These are phyloP conservation scores for Hippocampus comes DNA, from an alignment of 2,113 vertebrate species.

Conservation along the genomic window DNA sequence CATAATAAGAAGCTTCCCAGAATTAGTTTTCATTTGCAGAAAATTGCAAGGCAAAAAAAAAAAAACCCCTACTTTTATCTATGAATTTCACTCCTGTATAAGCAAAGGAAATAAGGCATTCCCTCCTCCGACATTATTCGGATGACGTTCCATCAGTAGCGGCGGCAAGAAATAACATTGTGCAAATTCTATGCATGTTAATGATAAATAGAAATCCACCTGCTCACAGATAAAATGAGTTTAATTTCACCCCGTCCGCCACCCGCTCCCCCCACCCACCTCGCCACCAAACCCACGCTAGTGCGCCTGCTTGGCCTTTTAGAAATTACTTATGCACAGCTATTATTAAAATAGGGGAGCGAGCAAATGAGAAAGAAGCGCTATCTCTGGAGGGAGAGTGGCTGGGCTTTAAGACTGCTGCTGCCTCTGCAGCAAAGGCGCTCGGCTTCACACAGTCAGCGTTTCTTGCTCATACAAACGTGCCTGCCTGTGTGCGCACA, in stretches of 20 bases:
- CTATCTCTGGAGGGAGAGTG: conserved; percentile 85
- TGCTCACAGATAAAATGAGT: conserved; percentile 99
- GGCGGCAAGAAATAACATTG: conserved; percentile 95
- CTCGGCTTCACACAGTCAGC: conserved; percentile 95
- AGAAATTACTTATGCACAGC: conserved; percentile 99
- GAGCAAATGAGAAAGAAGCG: conserved; percentile 99
- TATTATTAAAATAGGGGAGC: conserved; percentile 99
- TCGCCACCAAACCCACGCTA: conserved; percentile 53
- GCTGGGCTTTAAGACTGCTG: conserved; percentile 95
- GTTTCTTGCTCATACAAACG: conserved; percentile 56
- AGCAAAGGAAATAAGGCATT: conserved; percentile 81
- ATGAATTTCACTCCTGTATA: conserved; percentile 98
- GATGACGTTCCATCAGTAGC: conserved; percentile 99
- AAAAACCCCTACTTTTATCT: conserved; percentile 90
- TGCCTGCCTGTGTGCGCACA: conserved; percentile 61
- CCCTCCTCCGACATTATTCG: conserved; percentile 97
- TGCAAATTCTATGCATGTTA: conserved; percentile 99
- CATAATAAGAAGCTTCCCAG: conserved; percentile 98
- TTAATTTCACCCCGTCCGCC: conserved; percentile 88
- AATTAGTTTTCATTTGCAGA: conserved; percentile 99
- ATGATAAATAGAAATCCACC: conserved; percentile 99
- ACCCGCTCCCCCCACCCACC: conserved; percentile 61
- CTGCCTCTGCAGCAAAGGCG: conserved; percentile 82
- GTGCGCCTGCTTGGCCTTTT: conserved; percentile 97
- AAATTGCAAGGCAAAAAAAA: conserved; percentile 84